These are phyloP conservation scores for Brachionus paranguensis DNA, from an alignment of 1,140 invertebrate species.

Conservation along the genomic window DNA sequence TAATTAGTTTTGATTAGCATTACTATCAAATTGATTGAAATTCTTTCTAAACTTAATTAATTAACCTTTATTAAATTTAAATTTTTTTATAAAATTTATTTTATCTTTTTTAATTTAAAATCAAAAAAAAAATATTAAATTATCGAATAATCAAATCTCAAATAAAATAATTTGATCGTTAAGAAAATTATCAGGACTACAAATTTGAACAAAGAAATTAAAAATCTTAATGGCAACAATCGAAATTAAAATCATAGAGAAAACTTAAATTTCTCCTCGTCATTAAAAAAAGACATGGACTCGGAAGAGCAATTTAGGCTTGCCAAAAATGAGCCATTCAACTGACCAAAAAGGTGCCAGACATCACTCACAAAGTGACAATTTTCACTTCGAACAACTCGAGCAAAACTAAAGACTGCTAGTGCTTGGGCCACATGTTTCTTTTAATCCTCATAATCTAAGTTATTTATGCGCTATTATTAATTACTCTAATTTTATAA, in stretches of 20 bases:
- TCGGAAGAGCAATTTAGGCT: background rate
- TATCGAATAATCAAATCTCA: background rate
- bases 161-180: background rate
- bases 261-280: background rate
- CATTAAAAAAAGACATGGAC: background rate
- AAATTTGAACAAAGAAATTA: background rate
- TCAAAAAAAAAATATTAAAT: background rate
- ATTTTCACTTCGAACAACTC: background rate
- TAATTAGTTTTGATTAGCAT: too few relatives aligned
- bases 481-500: background rate
- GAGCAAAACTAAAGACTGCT: background rate
- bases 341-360: background rate
- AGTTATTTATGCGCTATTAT: background rate
- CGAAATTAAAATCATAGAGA: background rate
- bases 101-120: background rate
- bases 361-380: background rate
- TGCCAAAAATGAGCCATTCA: background rate
- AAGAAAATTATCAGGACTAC: background rate
- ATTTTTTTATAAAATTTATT: too few relatives aligned
- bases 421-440: background rate
- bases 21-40: too few relatives aligned
- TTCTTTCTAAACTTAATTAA: too few relatives aligned
- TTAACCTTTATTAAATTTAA: too few relatives aligned
- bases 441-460: background rate
- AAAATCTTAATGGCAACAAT: background rate